Base-by-base conservation (phyloP, 1,140 invertebrate species). In the Aphelenchoides avenae region DNA sequence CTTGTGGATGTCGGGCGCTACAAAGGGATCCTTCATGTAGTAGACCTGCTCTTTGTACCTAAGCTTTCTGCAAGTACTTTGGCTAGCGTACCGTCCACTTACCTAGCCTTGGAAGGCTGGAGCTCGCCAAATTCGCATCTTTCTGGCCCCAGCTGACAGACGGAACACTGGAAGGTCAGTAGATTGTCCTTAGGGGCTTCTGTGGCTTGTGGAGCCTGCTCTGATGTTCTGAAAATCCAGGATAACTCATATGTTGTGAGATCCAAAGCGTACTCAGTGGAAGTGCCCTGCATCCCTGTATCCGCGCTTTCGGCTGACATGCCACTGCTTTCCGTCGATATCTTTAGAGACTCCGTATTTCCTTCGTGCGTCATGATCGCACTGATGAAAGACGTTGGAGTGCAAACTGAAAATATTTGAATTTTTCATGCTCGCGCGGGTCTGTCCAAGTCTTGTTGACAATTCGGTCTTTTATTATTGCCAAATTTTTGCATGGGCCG, bases 21-120 rank as follows among this genome's bases (percentile, higher is more conserved):
- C 54, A 13, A 57, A 57, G 6, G 54, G 54, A 27, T 57, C 33
- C 27, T 27, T 53, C 49, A 57, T 57, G 54, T 57, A 57, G 33
- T 37, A 57, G 22, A 24, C 27, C 29, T 22, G 20, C 29, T 59
- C 48, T 13, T 55, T 15, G 34, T 20, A 36, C n/a, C 53, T 56
- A 26, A 56, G 57, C 2, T 26, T 20, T 11, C 7, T 1, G 49
- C n/a, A 5, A 51, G 18, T 53, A 5, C 11, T 20, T 40, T 44
- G 6, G 27, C 9, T 34, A 51, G 22, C 34, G 33, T n/a, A 52
- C 5, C 33, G 24, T 18, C 41, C 22, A 53, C 13, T 24, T 13
- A 57, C 53, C 54, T 24, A 6, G 20, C 11, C 11, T 36, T 57
- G n/a, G 52, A 37, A 5, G 41, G 18, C 13, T 57, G 47, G 47